Evolutionary conservation across 1,140 invertebrate species (phyloP).

Genomic region (Tribolium madens): DNA sequence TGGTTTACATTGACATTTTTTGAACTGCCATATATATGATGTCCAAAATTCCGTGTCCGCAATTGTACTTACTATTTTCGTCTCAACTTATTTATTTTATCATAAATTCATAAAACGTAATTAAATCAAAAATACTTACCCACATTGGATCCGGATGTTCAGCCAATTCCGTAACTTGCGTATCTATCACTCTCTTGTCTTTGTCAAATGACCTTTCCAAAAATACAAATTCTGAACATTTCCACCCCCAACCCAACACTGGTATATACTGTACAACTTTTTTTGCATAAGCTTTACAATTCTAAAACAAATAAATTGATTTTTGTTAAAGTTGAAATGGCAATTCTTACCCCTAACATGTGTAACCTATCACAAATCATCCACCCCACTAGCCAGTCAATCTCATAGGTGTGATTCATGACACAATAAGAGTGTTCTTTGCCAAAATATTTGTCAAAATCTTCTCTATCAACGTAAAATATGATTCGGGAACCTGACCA

Average conservation of each 20-base stretch:
- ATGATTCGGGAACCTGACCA: conserved; percentile 84
- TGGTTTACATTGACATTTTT: no score
- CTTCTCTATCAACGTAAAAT: conserved; percentile 83
- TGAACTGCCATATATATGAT: no score
- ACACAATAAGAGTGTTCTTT: conserved; percentile 90
- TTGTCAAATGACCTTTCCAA: conserved; percentile 92
- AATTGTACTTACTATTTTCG: no score
- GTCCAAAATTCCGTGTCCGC: no score
- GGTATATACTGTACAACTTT: conserved; percentile 92
- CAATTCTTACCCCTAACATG: conserved; percentile 79
- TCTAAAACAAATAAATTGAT: conserved; percentile 71
- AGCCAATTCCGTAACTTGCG: conserved; percentile 83
- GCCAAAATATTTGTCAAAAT: conserved; percentile 83
- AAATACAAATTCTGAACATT: conserved; percentile 93
- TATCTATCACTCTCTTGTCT: conserved; percentile 85
- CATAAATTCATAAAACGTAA: no score
- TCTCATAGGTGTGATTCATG: conserved; percentile 96
- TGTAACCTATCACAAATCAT: conserved; percentile 82
- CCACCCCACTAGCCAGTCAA: conserved; percentile 95
- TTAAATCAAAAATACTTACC: conserved; percentile 73
- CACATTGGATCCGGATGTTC: conserved; percentile 91
- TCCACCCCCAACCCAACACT: conserved; percentile 96
- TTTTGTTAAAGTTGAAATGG: conserved; percentile 1
- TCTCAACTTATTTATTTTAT: no score
- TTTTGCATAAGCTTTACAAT: conserved; percentile 96